A percentile compares a stretch with the other conserved stretches of the same genome.
phyloP scores from a whole-genome alignment of 2,888 invertebrate genomes.

The Lagria hirta region DNA sequence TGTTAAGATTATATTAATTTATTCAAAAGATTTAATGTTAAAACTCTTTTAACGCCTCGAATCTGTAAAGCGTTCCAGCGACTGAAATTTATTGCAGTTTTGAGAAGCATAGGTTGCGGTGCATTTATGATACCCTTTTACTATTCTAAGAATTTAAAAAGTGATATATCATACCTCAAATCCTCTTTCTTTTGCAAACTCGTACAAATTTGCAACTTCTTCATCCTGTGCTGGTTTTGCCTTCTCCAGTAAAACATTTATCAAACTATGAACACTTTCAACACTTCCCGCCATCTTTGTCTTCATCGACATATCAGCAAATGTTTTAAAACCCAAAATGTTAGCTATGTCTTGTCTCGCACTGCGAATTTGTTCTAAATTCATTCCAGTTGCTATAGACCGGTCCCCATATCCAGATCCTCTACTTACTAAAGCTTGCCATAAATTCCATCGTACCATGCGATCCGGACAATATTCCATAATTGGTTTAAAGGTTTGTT shows the following conservation, averaged over 20 bases:
- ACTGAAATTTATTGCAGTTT: too few relatives aligned
- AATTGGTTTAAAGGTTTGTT: conserved; percentile 71
- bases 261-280: conserved; percentile 70
- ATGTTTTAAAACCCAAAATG: conserved; percentile 76
- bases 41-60: too few relatives aligned
- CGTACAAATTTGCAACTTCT: conserved; percentile 70
- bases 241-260: conserved; percentile 66
- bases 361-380: conserved; percentile 76
- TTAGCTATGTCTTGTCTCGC: conserved; percentile 71
- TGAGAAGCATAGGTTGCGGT: too few relatives aligned
- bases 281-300: conserved; percentile 88
- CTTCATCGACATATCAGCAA: conserved; percentile 86
- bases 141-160: too few relatives aligned
- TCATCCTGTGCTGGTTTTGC: conserved; percentile 74
- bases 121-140: too few relatives aligned
- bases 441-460: conserved; percentile 76
- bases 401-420: conserved; percentile 68
- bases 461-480: conserved; percentile 84
- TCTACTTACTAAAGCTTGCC: conserved; percentile 75
- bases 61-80: too few relatives aligned
- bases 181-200: conserved; percentile 74
- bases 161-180: too few relatives aligned
- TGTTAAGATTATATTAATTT: too few relatives aligned
- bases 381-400: conserved; percentile 68
- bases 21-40: too few relatives aligned